phyloP scores from a whole-genome alignment of 2,113 vertebrate species.

The Dipodomys spectabilis region DNA sequence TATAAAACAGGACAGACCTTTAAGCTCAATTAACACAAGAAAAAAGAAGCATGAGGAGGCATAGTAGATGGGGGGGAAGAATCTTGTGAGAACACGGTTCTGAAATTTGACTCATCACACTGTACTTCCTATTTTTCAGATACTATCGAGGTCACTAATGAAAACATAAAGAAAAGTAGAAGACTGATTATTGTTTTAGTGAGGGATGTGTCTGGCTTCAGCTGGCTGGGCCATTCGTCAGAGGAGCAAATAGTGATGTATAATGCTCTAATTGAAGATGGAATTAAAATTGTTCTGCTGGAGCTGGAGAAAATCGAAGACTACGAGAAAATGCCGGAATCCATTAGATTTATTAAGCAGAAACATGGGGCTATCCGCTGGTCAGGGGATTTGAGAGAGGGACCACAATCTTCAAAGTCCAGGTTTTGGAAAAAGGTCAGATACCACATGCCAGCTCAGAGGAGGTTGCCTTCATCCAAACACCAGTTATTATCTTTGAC shows the following conservation, averaged over 20 bases:
- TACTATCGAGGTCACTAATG: conserved; percentile 80
- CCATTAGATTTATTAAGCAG: conserved; percentile 92
- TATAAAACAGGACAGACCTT: neutral
- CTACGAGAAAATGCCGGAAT: conserved; percentile 90
- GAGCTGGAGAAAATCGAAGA: conserved; percentile 93
- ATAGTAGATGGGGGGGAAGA: neutral
- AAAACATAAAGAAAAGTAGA: conserved; percentile 90
- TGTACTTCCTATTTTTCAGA: conserved; percentile 80
- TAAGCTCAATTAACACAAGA: neutral
- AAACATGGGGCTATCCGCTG: conserved; percentile 91
- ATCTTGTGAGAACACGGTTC: neutral
- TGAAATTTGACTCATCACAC: neutral
- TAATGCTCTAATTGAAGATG: conserved; percentile 89
- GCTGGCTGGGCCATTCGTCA: conserved; percentile 81
- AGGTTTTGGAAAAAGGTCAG: conserved; percentile 95
- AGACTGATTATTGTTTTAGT: conserved; percentile 91
- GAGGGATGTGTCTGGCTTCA: conserved; percentile 77
- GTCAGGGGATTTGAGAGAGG: conserved; percentile 85
- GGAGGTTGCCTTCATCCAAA: neutral
- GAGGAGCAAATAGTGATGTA: conserved; percentile 92
- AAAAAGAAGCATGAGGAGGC: neutral
- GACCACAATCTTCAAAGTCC: conserved; percentile 82
- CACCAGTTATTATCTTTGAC: conserved; percentile 18
- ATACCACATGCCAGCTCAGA: conserved; percentile 91
- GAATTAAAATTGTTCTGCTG: conserved; percentile 92